A percentile compares a stretch with the other conserved stretches of the same genome.
These are phyloP conservation scores for Protobothrops mucrosquamatus DNA, from an alignment of 2,113 vertebrate genomes.

Conservation along the genomic window DNA sequence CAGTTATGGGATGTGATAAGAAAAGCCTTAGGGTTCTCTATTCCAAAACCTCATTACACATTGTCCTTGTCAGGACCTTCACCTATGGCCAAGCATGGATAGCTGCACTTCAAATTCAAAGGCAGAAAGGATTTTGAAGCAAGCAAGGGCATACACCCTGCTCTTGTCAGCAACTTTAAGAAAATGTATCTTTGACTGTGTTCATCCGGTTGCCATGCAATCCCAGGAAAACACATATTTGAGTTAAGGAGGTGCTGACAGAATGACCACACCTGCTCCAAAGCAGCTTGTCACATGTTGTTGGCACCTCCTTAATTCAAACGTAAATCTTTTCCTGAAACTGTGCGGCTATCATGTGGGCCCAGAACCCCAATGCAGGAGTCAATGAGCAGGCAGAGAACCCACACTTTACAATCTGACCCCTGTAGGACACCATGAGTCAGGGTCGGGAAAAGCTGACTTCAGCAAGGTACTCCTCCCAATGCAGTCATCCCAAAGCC, in stretches of 20 bases:
- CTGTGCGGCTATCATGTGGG: neutral
- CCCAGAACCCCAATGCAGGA: neutral
- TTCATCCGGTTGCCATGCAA: neutral
- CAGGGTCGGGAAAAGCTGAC: neutral
- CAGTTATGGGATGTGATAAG: neutral
- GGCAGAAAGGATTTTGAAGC: neutral
- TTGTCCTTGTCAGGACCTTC: neutral
- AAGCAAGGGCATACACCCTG: neutral
- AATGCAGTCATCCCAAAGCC: neutral
- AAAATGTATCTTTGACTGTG: neutral
- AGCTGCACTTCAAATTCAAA: neutral
- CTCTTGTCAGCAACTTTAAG: neutral
- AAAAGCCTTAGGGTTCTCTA: neutral
- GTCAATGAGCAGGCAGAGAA: neutral
- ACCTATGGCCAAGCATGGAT: neutral
- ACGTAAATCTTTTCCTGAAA: neutral
- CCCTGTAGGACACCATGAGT: neutral
- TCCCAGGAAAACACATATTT: neutral
- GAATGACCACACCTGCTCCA: neutral
- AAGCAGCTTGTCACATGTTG: neutral
- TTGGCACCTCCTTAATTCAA: neutral
- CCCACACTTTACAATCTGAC: neutral
- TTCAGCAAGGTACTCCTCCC: neutral
- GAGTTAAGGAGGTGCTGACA: neutral
- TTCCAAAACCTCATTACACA: neutral